A percentile compares a stretch with the other conserved stretches of the same genome.
These are phyloP conservation scores for Machimus atricapillus DNA, from an alignment of 2,888 invertebrate genomes.

Conservation along the genomic window DNA sequence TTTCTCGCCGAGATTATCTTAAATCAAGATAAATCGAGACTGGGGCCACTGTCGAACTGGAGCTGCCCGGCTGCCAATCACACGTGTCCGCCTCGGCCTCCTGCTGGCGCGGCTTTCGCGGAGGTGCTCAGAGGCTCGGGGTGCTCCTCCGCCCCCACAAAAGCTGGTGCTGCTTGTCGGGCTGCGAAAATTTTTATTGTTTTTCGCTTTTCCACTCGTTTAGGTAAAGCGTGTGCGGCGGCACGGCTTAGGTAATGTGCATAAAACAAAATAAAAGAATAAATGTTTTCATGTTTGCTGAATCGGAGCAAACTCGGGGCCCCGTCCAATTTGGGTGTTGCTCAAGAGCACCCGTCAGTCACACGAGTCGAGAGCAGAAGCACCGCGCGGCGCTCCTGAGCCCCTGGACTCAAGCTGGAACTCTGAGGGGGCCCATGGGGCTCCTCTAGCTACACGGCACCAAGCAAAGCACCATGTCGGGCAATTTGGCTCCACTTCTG, in stretches of 20 bases:
- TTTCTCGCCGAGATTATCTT: not conserved
- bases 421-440: not conserved
- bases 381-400: not conserved
- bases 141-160: not conserved
- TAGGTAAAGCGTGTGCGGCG: not conserved
- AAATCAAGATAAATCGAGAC: not conserved
- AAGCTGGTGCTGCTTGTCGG: not conserved
- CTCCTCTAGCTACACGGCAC: not conserved
- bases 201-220: not conserved
- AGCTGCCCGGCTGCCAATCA: not conserved
- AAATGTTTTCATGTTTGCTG: constrained; percentile 13
- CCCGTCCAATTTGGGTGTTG: constrained; percentile 5
- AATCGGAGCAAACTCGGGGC: not conserved
- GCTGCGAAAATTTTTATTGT: not conserved
- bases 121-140: not conserved
- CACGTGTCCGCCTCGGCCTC: not conserved
- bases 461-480: not conserved
- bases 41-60: not conserved
- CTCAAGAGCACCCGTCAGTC: not conserved
- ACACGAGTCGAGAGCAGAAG: not conserved
- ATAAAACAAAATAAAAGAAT: not conserved
- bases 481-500: not conserved
- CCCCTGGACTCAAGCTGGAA: not conserved
- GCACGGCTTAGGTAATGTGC: not conserved
- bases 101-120: not conserved